phyloP scores from a whole-genome alignment of 1,140 invertebrate species.

The Drosophila lini region DNA sequence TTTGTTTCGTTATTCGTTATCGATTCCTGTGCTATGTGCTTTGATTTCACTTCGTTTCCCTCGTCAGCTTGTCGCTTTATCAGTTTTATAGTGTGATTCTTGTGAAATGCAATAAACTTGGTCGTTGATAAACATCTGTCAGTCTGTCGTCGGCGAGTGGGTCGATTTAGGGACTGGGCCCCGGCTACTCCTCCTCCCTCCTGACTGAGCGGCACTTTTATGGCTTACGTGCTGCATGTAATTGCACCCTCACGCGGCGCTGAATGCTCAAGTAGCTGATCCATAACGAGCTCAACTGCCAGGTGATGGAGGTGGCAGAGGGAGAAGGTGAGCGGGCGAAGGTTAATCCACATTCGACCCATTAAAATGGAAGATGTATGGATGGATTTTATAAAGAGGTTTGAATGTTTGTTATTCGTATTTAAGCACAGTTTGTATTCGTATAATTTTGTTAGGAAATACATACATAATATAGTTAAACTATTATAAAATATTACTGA shows the following conservation, averaged over 20 bases:
- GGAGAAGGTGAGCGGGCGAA: not conserved
- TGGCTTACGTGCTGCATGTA: conserved; percentile 68
- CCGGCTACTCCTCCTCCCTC: not conserved
- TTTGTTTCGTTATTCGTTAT: conserved; percentile 21
- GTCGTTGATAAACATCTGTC: conserved; percentile 76
- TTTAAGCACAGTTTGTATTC: not conserved
- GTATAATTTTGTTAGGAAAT: not conserved
- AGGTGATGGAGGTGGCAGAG: conserved; percentile 13
- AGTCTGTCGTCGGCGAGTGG: conserved; percentile 27
- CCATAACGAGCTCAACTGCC: conserved; percentile 38
- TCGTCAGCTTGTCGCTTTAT: conserved; percentile 45
- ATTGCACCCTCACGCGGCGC: conserved; percentile 56
- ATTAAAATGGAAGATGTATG: conserved; percentile 11
- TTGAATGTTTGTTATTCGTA: too few relatives aligned
- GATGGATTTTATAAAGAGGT: conserved; percentile 7
- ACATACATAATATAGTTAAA: too few relatives aligned
- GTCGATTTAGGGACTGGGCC: conserved; percentile 13
- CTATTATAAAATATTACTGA: not conserved
- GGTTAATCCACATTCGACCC: conserved; percentile 31
- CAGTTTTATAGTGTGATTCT: conserved; percentile 76
- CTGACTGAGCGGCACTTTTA: conserved; percentile 41
- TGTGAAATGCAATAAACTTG: conserved; percentile 72
- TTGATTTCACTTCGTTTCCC: conserved; percentile 37
- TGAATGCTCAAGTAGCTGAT: conserved; percentile 58
- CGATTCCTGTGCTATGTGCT: conserved; percentile 25